Evolutionary conservation across 1,140 invertebrate species (phyloP), one percentile per base, ranked within the genome.

Genomic region (Melanaphis sacchari): DNA sequence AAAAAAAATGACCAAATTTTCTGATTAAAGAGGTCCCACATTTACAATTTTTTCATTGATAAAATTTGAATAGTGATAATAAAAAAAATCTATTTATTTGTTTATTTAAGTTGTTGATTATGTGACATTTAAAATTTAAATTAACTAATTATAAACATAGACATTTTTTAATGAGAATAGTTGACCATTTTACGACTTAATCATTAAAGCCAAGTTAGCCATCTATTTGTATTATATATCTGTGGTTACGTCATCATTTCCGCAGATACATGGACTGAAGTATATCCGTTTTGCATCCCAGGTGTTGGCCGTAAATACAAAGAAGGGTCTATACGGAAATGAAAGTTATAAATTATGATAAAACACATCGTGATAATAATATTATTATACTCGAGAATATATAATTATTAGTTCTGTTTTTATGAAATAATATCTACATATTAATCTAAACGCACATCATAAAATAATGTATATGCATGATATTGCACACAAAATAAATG

Each of bases 331-430:
- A 22, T 49, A 5, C 85, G 85, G 85, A 87, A 49, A 87, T 87
- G 84, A 87, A 87, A 36, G 87, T 89, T 89, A 89, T 89, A 38
- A 89, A 89, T 89, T 52, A 89, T 52, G 46, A 38, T 89, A 26
- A 38, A 89, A 36, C 36, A 11, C 85, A 36, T 49, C 31, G 26
- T 43, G 24, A 26, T 40, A 31, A 85, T 43, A 76, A 76, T 76
- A n/a, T 76, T 76, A 76, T 6, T 41, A 85, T 85, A 85, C 43
- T 43, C 31, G 41, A 15, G 40, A 26, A n/a, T 85, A 43, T 21
- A n/a, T n/a, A 76, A 76, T 76, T 76, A 76, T 76, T 76, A n/a
- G 59, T 76, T 85, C 31, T 26, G 82, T 84, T 40, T 40, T 82
- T 41, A 84, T 84, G 40, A 26, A 9, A 26, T 2, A 31, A 59